These are phyloP conservation scores for Cephus pulcher DNA, from an alignment of 2,888 invertebrate genomes.

Conservation along the genomic window DNA sequence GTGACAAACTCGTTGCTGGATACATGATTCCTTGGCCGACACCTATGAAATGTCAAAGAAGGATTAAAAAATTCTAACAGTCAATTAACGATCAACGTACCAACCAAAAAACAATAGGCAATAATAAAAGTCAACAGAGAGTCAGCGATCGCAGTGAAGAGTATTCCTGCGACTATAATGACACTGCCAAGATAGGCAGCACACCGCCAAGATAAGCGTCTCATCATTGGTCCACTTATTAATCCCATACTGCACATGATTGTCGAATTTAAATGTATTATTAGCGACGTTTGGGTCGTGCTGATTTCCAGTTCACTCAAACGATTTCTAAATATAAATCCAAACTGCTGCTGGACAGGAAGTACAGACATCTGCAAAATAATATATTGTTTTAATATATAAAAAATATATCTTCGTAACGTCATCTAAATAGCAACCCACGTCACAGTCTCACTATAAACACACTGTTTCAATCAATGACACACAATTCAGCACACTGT, in stretches of 20 bases:
- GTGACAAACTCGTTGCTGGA: conserved; percentile 66
- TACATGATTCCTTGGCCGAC: conserved; percentile 66
- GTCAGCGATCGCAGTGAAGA: conserved; percentile 63
- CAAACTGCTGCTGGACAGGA: conserved; percentile 65
- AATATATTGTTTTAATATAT: neutral
- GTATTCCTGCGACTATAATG: conserved; percentile 63
- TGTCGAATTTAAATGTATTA: conserved; percentile 65
- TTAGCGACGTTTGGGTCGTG: conserved; percentile 63
- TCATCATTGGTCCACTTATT: conserved; percentile 66
- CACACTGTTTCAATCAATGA: neutral
- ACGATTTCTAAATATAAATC: conserved; percentile 63
- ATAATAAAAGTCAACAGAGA: conserved; percentile 63
- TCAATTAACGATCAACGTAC: conserved; percentile 24
- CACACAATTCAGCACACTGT: neutral
- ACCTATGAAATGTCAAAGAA: conserved; percentile 50
- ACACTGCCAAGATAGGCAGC: conserved; percentile 63
- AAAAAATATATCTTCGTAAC: neutral
- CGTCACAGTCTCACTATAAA: neutral
- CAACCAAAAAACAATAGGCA: conserved; percentile 59
- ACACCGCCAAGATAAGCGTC: conserved; percentile 62
- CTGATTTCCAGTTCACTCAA: conserved; percentile 59
- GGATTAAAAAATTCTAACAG: neutral
- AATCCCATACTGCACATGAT: conserved; percentile 65
- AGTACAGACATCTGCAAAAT: conserved; percentile 59
- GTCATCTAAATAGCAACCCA: neutral